Base-by-base conservation (phyloP, 2,113 vertebrate species). In the Elachura formosa region DNA sequence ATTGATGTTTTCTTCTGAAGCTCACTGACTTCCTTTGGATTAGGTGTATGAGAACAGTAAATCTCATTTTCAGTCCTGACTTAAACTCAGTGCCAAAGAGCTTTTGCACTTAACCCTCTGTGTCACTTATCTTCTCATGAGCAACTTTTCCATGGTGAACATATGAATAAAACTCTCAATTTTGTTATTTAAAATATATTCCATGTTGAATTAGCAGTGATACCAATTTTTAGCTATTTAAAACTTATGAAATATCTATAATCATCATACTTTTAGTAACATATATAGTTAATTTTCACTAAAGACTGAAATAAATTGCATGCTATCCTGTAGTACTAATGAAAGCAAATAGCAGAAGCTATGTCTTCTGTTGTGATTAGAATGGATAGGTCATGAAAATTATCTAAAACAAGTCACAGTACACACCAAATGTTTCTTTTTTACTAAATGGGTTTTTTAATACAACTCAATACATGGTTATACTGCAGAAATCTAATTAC, bases 11-110 rank as follows among this genome's bases (percentile, higher is more conserved):
- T 92, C 84, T 92, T 93, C 76, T 78, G 74, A 91, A 92, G 68
- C 61, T 94, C 34, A 55, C 23, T 0, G 31, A 21, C 77, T 87
- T 91, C 55, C 61, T 94, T 78, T 89, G 75, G 86, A 89, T 96
- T 93, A 96, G 34, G n/a, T 76, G 48, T 56, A 49, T 36, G 74
- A 94, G 78, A 94, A 91, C 33, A 92, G 63, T 89, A 94, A 95
- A 95, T 61, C 84, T 90, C 58, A 84, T 90, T 93, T 96, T 92
- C 80, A 84, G 71, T 86, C 85, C 58, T 76, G 74, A 55, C 52
- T 93, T 91, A 74, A 86, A 79, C 46, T 91, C 48, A 19, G 34
- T 77, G 64, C 55, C 0, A 7, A 83, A 93, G 43, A 84, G 21
- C 22, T 93, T 82, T 86, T 86, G 46, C 58, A 54, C 46, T 92